Conservation (phyloP, 2,797 vertebrate species). For the Phrynocephalus vlangalii region DNA sequence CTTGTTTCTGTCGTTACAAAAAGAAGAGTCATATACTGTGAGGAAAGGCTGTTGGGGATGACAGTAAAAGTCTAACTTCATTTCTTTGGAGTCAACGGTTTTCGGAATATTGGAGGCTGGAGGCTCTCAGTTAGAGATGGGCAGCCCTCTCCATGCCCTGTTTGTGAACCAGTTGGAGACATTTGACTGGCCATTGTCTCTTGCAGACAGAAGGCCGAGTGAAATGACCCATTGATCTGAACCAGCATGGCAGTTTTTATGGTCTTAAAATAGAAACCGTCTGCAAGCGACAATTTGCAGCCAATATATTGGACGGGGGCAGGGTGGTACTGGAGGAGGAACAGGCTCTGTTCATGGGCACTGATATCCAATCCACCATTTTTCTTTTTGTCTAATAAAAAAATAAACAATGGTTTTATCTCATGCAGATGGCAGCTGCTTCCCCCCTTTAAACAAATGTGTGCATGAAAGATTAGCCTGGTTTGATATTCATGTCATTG, state of each 20-base stretch:
- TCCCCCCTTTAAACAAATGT: slow-evolving; percentile 61
- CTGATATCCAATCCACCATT: neutral
- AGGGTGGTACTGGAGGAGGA: neutral
- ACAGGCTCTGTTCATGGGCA: neutral
- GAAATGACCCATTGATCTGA: slow-evolving; percentile 40
- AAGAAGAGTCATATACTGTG: neutral
- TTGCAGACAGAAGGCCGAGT: slow-evolving; percentile 10
- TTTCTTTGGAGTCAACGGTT: neutral
- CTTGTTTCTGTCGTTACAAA: neutral
- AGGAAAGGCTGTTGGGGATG: neutral
- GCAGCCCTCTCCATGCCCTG: slow-evolving; percentile 16
- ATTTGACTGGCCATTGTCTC: slow-evolving; percentile 27
- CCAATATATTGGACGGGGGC: neutral
- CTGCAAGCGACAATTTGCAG: slow-evolving; percentile 19
- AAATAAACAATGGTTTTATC: slow-evolving; percentile 36
- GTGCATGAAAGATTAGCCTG: slow-evolving; percentile 59
- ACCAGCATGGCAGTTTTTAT: slow-evolving; percentile 31
- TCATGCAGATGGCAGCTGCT: slow-evolving; percentile 61
- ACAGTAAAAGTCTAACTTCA: neutral
- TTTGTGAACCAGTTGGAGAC: slow-evolving; percentile 2
- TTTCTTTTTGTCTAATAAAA: slow-evolving; percentile 20
- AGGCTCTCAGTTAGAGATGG: slow-evolving; percentile 4
- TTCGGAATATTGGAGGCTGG: neutral
- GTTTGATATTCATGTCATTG: slow-evolving; percentile 59
- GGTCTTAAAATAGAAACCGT: slow-evolving; percentile 48